Evolutionary conservation across 2,113 vertebrate species (phyloP), one percentile per base, ranked within the genome.

Genomic region (Numenius arquata): DNA sequence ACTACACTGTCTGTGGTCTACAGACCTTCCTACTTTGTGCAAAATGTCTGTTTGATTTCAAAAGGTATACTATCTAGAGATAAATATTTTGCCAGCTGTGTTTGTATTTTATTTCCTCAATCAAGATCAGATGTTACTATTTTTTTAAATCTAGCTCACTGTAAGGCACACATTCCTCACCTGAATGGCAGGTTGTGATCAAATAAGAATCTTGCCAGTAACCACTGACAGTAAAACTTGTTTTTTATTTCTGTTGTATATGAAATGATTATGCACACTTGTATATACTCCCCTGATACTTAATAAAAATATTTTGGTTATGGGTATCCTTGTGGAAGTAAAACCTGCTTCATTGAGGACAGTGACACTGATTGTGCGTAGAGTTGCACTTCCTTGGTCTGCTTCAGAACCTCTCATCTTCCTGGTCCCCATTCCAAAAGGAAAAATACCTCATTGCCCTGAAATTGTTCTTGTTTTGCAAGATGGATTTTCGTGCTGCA

Each of bases 31-130:
- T 80, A 15, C 41, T 83, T 65, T 13, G 34, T 83, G 72, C 3
- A 4, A 80, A 80, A 73, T 52, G 16, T 55, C 71, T 45, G 23
- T 78, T 78, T 70, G 11, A 72, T 85, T 90, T 88, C 40, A 62
- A 76, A 94, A 88, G 27, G 26, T 90, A 19, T 5, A 2, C 25
- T 77, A 19, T 53, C 27, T 67, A 67, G 53, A 78, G 41, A 63
- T 9, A 90, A 89, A 62, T 96, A 87, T 93, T 94, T 87, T 75
- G 19, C 55, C 81, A 94, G 77, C 61, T 91, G 62, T 83, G n/a
- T 79, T 91, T 78, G 30, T 68, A 45, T 81, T 85, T 61, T 76
- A 43, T 87, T 89, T 93, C n/a, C 29, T 89, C 68, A 77, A 5
- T 68, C 50, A 53, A 74, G 48, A 80, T 68, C 12, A 17, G 81